Conservation (phyloP, 2,888 invertebrate species). For the Eilema sororculum region DNA sequence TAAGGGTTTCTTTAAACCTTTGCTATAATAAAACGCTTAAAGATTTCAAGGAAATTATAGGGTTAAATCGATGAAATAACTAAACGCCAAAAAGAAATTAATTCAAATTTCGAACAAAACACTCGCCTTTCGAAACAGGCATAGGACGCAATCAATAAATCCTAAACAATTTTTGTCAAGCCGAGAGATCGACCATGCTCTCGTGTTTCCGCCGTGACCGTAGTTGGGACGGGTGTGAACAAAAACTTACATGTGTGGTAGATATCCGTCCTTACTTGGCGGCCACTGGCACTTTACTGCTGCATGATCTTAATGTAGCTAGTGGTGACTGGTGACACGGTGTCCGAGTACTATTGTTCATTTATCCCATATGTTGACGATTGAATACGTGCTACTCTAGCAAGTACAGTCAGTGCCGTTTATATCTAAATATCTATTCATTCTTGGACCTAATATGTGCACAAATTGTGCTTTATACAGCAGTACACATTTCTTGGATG, state of each 20-base stretch:
- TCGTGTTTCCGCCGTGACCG: constrained; percentile 37
- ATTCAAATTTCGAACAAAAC: not conserved
- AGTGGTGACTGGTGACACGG: constrained; percentile 20
- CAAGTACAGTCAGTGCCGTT: not conserved
- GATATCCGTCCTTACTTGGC: constrained; percentile 54
- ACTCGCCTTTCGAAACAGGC: constrained; percentile 15
- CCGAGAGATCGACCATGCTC: constrained; percentile 33
- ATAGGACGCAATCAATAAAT: constrained; percentile 15
- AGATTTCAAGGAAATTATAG: no score
- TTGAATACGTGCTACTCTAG: not conserved
- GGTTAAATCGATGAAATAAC: not conserved
- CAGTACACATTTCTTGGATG: no score
- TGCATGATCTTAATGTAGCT: constrained; percentile 37
- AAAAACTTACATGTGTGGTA: constrained; percentile 62
- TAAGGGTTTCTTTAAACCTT: constrained; percentile 8
- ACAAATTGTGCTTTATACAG: no score
- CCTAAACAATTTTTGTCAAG: constrained; percentile 5
- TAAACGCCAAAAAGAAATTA: not conserved
- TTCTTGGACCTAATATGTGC: no score
- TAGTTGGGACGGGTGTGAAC: constrained; percentile 46
- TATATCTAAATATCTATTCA: no score
- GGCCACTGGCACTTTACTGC: constrained; percentile 61
- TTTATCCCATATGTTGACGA: constrained; percentile 21
- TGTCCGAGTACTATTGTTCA: constrained; percentile 33
- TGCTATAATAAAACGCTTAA: no score